Evolutionary conservation across 2,888 invertebrate species (phyloP), one percentile per base, ranked within the genome.

Genomic region (Microctonus hyperodae): DNA sequence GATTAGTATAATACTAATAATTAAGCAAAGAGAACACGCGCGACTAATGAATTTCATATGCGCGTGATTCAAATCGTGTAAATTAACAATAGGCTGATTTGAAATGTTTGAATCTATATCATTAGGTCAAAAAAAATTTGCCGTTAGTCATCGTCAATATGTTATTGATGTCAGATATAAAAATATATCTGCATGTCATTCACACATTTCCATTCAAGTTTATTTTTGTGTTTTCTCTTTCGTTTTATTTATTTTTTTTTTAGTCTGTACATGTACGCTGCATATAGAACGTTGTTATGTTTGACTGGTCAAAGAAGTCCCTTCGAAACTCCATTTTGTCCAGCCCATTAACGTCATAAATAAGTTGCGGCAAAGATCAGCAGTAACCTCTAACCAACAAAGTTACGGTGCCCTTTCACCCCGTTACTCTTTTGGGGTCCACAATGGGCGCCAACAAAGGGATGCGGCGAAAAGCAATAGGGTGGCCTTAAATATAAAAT

Each of bases 311-410:
- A 44, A 44, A 7, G 44, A 16, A 25, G 13, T 25, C 13, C 51
- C 11, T 51, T 23, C 9, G n/a, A 13, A 25, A 25, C 51, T 3
- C 25, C 51, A 23, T 51, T n/a, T 51, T 25, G 48, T 57, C 55
- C 40, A 31, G 33, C 63, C 64, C 62, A 61, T 58, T 51, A 48
- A 48, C 68, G 78, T 75, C 76, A 68, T 77, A 78, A 78, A 78
- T 77, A 76, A 76, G 76, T 77, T 70, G 69, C 67, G 67, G 60
- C 64, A 65, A 72, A 77, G 76, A 78, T 78, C 75, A 75, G 75
- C 72, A 72, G 70, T 28, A n/a, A 28, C 70, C 62, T 69, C 72
- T 74, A 74, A 76, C 77, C 76, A 64, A 75, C 72, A 77, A 73
- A 75, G 74, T 77, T 77, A 76, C 70, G 71, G 73, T 70, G 62